Evolutionary conservation across 2,888 invertebrate genomes (phyloP).

Genomic region (Diloba caeruleocephala): DNA sequence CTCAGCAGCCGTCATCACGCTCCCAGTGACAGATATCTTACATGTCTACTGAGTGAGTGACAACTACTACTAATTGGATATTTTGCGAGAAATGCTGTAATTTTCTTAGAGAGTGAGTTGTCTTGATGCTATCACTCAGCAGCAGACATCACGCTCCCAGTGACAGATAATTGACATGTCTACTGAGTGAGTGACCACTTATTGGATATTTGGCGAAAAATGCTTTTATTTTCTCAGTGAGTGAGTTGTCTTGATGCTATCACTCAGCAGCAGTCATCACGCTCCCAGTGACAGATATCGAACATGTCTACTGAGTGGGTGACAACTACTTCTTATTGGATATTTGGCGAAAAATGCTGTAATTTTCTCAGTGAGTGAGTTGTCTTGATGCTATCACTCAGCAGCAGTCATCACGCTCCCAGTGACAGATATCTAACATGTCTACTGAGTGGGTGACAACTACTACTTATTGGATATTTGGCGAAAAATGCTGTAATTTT

Average conservation of each 20-base stretch:
- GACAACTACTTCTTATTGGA: too few species aligned
- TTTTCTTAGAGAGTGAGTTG: too few species aligned
- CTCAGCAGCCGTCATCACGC: constrained; percentile 4
- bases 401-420: constrained; percentile 51
- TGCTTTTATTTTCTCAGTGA: too few species aligned
- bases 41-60: constrained; percentile 17
- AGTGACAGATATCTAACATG: constrained; percentile 58
- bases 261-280: constrained; percentile 17
- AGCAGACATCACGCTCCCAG: constrained; percentile 31
- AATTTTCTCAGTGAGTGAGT: too few species aligned
- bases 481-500: too few species aligned
- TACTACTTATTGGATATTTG: too few species aligned
- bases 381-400: constrained; percentile 10
- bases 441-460: constrained; percentile 50
- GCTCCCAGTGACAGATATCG: constrained; percentile 41
- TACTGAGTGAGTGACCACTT: constrained; percentile 22
- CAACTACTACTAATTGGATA: constrained; percentile 4
- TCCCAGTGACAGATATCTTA: constrained; percentile 16
- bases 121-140: not conserved
- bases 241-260: too few species aligned
- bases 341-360: too few species aligned
- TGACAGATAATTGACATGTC: constrained; percentile 45
- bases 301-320: constrained; percentile 37
- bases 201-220: too few species aligned
- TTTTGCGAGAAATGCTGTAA: not conserved